Evolutionary conservation across 92 coral and sea anemone species (phyloP), one percentile per base, ranked within the genome.

Genomic region (Parazoanthus swiftii): DNA sequence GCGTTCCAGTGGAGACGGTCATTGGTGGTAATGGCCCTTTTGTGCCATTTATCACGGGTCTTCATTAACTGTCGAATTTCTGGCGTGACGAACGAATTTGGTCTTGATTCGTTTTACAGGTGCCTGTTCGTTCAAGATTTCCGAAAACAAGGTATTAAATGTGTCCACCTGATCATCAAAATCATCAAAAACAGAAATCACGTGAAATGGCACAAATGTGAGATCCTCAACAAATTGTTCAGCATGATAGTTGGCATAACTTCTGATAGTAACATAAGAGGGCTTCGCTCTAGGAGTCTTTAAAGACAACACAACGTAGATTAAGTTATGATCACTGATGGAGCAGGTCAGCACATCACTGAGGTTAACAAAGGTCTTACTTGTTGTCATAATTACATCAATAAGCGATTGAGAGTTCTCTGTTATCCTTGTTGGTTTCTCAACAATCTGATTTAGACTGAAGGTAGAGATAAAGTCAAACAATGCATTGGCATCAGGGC

Each of bases 311-410:
- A 88, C 85, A 85, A 91, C 84, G 83, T 91, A 85, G 48, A 91
- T 80, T 43, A 91, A 78, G 85, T 91, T 82, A 79, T 88, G 93
- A 89, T 91, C 91, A 79, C 91, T 91, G 72, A 91, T 89, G 20
- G 88, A 89, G 80, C 86, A 89, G 80, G 83, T 56, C 51, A 91
- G 88, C 76, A 81, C 90, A 44, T 91, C 91, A 81, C 88, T 44
- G 44, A 76, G 81, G 86, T 68, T 71, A 46, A 90, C 90, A 80
- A 90, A 54, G 50, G 85, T 85, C 82, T 76, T 77, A 48, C 74
- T 77, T 89, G 89, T 84, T 25, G 89, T 83, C 89, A 87, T 87
- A 59, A 87, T 87, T 8, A 79, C 88, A 74, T 88, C 90, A 51
- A 83, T 90, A 11, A 90, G 72, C 36, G 93, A 88, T 54, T 87